Conservation (phyloP, 2,113 vertebrate species). For the Poicephalus meyeri region DNA sequence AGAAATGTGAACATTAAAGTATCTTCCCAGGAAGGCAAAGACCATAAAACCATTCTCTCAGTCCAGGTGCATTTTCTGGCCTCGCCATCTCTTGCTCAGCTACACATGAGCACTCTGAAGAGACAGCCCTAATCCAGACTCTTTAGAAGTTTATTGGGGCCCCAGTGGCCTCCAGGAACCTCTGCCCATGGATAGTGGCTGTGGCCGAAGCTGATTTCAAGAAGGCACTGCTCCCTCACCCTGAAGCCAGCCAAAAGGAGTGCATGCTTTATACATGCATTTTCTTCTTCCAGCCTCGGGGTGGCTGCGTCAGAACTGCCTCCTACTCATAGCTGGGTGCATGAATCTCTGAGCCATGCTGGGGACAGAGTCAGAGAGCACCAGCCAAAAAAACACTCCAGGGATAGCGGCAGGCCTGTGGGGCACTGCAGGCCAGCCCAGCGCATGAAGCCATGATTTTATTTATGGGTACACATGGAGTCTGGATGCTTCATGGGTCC, state of each 20-base stretch:
- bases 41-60: background rate
- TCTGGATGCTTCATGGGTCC: background rate
- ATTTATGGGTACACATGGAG: background rate
- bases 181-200: rapidly evolving
- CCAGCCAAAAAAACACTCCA: background rate
- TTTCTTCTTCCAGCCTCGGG: background rate
- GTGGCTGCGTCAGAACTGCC: background rate
- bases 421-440: background rate
- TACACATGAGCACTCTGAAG: background rate
- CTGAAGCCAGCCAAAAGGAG: background rate
- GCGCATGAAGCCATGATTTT: background rate
- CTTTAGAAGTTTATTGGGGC: background rate
- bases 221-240: background rate
- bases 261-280: background rate
- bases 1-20: background rate
- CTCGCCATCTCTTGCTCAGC: background rate
- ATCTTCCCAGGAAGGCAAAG: background rate
- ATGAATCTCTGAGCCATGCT: background rate
- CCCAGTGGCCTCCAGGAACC: background rate
- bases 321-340: background rate
- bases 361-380: background rate
- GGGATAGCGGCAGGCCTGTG: rapidly evolving
- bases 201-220: background rate
- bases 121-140: background rate
- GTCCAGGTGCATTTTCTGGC: background rate